Evolutionary conservation across 2,113 vertebrate genomes (phyloP), one percentile per base, ranked within the genome.

Genomic region (Noturus placidus): DNA sequence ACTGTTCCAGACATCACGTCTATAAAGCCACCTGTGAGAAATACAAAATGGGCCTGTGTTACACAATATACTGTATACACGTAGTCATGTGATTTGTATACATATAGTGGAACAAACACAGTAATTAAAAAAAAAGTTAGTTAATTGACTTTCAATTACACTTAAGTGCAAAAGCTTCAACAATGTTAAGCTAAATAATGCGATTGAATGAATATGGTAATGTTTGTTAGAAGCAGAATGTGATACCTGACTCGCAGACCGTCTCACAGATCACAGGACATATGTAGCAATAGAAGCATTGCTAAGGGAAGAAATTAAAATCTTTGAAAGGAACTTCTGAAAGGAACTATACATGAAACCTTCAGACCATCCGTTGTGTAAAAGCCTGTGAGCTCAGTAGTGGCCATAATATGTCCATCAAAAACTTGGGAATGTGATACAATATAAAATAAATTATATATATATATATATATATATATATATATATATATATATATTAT

Each of bases 201-300:
- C 42, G 20, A 72, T 3, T 17, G 67, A 69, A 69, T 38, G 9
- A 25, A 22, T 10, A 74, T 74, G 20, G 27, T 79, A 19, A 79
- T 7, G 50, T 54, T 79, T 56, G 50, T 33, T 33, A 56, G 15
- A 52, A n/a, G 22, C 15, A 22, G 42, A 63, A 38, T 30, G 50
- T n/a, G 46, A 93, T 91, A 97, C 97, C 97, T 78, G 97, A 96
- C 4, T 94, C 89, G 92, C 97, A 98, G 87, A 97, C 88, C 0
- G 96, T 96, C 77, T 97, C 96, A 76, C 97, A 97, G 88, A 97
- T 88, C 65, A 97, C 90, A 3, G 96, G 96, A 89, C 97, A 98
- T 67, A 97, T 87, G 85, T 94, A 96, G 90, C 97, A 98, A 70
- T 95, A 96, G 33, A 95, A 93, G 63, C 97, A 97, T 82, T 93